Conservation (phyloP, 1,140 invertebrate genomes). For the Chionoecetes opilio region DNA sequence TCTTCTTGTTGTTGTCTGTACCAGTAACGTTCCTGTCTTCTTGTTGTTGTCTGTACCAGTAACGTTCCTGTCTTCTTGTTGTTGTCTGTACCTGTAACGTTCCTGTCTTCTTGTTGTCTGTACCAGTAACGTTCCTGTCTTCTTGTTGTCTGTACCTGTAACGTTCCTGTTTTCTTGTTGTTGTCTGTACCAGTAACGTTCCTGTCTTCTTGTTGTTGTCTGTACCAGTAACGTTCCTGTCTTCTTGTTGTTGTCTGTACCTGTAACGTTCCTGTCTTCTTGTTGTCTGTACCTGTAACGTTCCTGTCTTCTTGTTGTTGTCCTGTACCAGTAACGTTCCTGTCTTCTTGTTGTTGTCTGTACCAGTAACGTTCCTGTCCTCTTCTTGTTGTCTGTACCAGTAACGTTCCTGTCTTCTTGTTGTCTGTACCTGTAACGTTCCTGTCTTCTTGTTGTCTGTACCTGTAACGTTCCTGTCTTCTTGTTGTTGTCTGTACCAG, state of each 20-base stretch:
- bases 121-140: neutral
- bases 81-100: neutral
- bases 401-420: neutral
- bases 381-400: neutral
- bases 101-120: neutral
- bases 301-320: neutral
- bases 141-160: neutral
- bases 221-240: neutral
- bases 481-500: neutral
- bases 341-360: neutral
- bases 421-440: no score
- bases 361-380: neutral
- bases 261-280: neutral
- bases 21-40: neutral
- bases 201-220: neutral
- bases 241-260: no score
- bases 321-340: neutral
- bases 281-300: neutral
- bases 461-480: neutral
- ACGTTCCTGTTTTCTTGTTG: neutral
- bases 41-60: neutral
- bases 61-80: neutral
- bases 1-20: neutral
- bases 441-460: neutral
- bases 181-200: neutral